Base-by-base conservation (phyloP, 2,113 vertebrate species). In the Neogobius melanostomus region DNA sequence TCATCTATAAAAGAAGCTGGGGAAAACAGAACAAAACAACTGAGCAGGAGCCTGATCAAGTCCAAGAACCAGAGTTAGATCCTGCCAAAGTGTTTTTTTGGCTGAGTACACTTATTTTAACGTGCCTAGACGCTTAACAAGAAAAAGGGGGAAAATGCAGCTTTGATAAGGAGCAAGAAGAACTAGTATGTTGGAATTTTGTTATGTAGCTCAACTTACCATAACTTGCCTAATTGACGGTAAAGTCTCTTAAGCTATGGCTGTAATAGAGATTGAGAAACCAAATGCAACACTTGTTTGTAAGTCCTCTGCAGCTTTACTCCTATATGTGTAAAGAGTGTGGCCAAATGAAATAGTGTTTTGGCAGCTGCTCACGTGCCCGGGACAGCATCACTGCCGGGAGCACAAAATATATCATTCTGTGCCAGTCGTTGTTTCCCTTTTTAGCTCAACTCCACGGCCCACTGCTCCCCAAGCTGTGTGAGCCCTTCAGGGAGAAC, bases 401-500 rank as follows among this genome's bases (percentile, higher is more conserved):
- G 56, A 75, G 85, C 64, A 44, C 17, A 80, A 66, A 71, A 77
- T 75, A 69, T 44, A 57, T 56, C 28, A 28, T 60, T 57, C 79
- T 79, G 70, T 84, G 84, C 75, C 83, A 82, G 81, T 72, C 70
- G 67, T 85, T 70, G 86, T 86, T 70, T 85, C 71, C 76, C 82
- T 80, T 85, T 82, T 88, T 87, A 90, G 76, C 84, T 53, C 67
- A 57, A 49, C 52, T 64, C 74, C 57, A n/a, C 64, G 62, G 16
- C 70, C 16, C 72, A 73, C 36, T 10, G 8, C 68, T 64, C 68
- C 8, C 75, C 74, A 75, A 76, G 87, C 78, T 70, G 80, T 78
- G 61, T 47, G 72, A 84, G 45, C 81, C 82, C 88, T 74, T 88
- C 64, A 71, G 88, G 87, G 79, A 68, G 75, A 85, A 87, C 85